Conservation (phyloP, 2,797 vertebrate species). For the Epinephelus awoara region DNA sequence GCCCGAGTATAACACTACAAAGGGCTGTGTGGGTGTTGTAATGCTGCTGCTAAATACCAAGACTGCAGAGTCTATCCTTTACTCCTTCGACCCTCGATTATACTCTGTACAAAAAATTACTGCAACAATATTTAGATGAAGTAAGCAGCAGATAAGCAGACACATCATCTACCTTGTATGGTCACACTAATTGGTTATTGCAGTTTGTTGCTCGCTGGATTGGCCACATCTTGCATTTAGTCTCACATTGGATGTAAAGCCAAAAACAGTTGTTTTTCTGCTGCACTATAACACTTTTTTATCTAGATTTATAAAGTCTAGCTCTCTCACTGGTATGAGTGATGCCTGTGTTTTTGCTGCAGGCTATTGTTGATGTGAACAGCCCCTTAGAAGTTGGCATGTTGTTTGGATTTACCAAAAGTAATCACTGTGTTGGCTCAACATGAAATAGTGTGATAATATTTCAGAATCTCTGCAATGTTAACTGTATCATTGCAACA, state of each 20-base stretch:
- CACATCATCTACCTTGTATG: neutral
- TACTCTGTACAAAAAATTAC: too few relatives aligned
- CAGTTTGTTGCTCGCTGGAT: too few relatives aligned
- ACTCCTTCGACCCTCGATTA: too few relatives aligned
- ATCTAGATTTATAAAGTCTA: neutral
- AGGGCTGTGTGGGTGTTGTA: too few relatives aligned
- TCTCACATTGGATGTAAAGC: neutral
- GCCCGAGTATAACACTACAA: too few relatives aligned
- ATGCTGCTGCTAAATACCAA: too few relatives aligned
- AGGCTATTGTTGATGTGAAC: neutral
- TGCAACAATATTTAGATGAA: too few relatives aligned
- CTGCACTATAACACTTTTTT: neutral
- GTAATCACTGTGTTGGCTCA: neutral
- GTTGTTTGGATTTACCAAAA: neutral
- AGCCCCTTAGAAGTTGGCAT: neutral
- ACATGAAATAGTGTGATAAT: constrained; percentile 5
- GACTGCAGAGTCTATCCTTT: too few relatives aligned
- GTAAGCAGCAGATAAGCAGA: too few relatives aligned
- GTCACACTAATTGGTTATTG: too few relatives aligned
- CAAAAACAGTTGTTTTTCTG: neutral
- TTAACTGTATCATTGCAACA: neutral
- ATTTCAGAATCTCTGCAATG: constrained; percentile 12
- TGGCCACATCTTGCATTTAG: too few relatives aligned
- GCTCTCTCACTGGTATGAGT: neutral
- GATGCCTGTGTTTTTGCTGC: neutral